A percentile compares a stretch with the other conserved stretches of the same genome.
These are phyloP conservation scores for Clytia hemisphaerica DNA, from an alignment of 30 jellyfish, hydroid and myxozoan genomes.

Conservation along the genomic window DNA sequence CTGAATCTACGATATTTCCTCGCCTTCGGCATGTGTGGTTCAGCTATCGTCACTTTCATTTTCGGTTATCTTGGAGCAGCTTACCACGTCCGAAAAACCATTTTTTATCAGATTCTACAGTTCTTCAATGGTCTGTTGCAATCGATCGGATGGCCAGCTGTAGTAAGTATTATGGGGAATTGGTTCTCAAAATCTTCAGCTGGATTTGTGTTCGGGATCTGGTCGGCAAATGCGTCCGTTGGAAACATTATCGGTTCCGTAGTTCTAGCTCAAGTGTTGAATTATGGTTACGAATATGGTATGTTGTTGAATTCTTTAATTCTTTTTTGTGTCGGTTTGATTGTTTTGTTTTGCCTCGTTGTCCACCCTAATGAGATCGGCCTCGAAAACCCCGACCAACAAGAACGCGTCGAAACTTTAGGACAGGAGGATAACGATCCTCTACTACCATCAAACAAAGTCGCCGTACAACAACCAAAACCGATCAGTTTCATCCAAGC, in stretches of 20 bases:
- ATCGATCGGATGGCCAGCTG: conserved; percentile 97
- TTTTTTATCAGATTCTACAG: conserved; percentile 50
- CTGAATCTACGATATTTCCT: conserved; percentile 68
- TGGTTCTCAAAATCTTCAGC: conserved; percentile 91
- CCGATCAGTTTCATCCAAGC: conserved; percentile 76
- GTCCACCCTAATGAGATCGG: conserved; percentile 77
- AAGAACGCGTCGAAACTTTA: no score
- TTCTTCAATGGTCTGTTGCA: conserved; percentile 80
- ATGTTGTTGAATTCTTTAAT: conserved; percentile 52
- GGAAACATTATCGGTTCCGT: conserved; percentile 87
- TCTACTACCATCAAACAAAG: neutral
- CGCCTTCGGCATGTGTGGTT: conserved; percentile 83
- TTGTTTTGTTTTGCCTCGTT: conserved; percentile 51
- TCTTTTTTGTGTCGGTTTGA: conserved; percentile 78
- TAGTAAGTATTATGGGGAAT: conserved; percentile 91
- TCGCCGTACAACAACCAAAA: neutral
- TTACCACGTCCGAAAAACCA: conserved; percentile 35
- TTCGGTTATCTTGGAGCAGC: conserved; percentile 74
- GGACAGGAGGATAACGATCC: neutral
- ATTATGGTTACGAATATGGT: conserved; percentile 85
- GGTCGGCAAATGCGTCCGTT: conserved; percentile 91
- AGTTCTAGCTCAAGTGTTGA: conserved; percentile 63
- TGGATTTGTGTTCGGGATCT: conserved; percentile 87
- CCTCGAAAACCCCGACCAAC: no score
- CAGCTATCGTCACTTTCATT: conserved; percentile 59